These are phyloP conservation scores for silkworm (Bombyx mori) DNA, from an alignment of 1,140 invertebrate species.

Conservation along the genomic window DNA sequence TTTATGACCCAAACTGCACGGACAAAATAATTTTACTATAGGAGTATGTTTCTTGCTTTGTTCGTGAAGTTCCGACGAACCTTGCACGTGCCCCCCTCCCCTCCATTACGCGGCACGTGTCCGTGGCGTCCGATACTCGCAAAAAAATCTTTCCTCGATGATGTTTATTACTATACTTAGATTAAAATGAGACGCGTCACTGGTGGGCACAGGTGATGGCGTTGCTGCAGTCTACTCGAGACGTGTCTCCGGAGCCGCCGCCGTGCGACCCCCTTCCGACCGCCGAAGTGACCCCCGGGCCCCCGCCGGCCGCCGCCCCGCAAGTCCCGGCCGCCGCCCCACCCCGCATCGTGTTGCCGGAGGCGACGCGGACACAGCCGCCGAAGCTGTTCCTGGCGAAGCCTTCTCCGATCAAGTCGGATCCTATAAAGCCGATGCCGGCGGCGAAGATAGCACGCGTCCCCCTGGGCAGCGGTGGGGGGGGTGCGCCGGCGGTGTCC, in stretches of 20 bases:
- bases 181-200: not conserved
- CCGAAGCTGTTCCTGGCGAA: slow-evolving; percentile 66
- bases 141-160: no score
- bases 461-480: no score
- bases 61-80: no score
- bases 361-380: slow-evolving; percentile 60
- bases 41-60: no score
- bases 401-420: slow-evolving; percentile 69
- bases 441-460: slow-evolving; percentile 23
- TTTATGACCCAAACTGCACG: no score
- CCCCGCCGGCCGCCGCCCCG: slow-evolving; percentile 37
- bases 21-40: no score
- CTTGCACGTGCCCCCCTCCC: no score
- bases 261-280: slow-evolving; percentile 32
- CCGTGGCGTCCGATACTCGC: no score
- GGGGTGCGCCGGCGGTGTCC: no score
- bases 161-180: no score
- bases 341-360: slow-evolving; percentile 61
- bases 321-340: slow-evolving; percentile 34
- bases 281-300: slow-evolving; percentile 51
- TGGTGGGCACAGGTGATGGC: slow-evolving; percentile 32
- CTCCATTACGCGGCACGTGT: no score
- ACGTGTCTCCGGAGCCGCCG: slow-evolving; percentile 59
- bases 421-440: slow-evolving; percentile 71
- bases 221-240: slow-evolving; percentile 58